Percentiles rank a stretch among this genome's conserved stretches.
phyloP scores from a whole-genome alignment of 2,113 vertebrate genomes.

The Salvelinus fontinalis region DNA sequence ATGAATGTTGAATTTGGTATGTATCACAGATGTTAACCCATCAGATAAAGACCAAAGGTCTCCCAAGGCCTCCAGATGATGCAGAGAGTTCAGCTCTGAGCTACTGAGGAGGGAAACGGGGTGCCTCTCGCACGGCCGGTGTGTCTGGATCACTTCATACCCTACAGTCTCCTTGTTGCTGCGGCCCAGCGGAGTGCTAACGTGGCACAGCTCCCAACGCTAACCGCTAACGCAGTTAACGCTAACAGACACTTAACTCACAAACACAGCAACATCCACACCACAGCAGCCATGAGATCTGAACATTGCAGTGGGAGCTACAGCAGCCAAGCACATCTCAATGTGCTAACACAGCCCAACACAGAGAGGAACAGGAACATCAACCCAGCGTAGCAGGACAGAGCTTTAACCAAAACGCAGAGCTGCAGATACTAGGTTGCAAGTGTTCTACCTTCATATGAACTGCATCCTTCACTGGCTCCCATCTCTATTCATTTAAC shows the following conservation, averaged over 20 bases:
- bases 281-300: conserved; percentile 20
- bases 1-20: conserved; percentile 50
- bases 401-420: conserved; percentile 19
- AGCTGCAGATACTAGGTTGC: conserved; percentile 35
- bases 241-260: conserved; percentile 35
- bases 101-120: conserved; percentile 8
- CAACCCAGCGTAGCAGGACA: conserved; percentile 3
- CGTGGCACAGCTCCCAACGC: neutral
- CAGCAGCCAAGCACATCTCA: conserved; percentile 4
- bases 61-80: conserved; percentile 43
- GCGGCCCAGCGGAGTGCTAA: neutral
- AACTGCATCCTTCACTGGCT: conserved; percentile 55
- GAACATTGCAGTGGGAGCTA: conserved; percentile 18
- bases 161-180: conserved; percentile 10
- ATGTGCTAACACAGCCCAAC: conserved; percentile 22
- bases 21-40: conserved; percentile 41
- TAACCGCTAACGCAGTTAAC: neutral
- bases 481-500: conserved; percentile 68
- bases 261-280: neutral
- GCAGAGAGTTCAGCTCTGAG: conserved; percentile 41
- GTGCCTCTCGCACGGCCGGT: conserved; percentile 22
- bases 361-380: conserved; percentile 17
- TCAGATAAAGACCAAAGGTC: conserved; percentile 53
- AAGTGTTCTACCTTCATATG: conserved; percentile 52
- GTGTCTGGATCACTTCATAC: conserved; percentile 34